Evolutionary conservation across 1,140 invertebrate genomes (phyloP).

Genomic region (Sitobion miscanthi): DNA sequence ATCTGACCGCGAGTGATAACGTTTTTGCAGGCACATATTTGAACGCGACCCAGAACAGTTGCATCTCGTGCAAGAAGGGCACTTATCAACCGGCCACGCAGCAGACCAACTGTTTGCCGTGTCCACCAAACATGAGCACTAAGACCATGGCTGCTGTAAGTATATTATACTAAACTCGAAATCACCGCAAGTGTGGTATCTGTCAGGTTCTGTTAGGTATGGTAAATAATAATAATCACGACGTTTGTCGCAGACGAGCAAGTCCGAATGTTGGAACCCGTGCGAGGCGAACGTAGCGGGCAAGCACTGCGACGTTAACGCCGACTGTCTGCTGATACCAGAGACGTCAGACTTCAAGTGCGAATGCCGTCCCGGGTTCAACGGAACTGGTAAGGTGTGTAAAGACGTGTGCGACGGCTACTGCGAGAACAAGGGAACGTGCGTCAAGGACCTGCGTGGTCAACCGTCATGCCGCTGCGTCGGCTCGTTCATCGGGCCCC

Average conservation of each 20-base stretch:
- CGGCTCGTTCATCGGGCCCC: slow-evolving; percentile 90
- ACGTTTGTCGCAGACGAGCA: slow-evolving; percentile 69
- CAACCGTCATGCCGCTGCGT: slow-evolving; percentile 86
- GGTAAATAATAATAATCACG: slow-evolving; percentile 35
- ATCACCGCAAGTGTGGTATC: background rate
- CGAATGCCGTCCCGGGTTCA: slow-evolving; percentile 92
- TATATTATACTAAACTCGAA: slow-evolving; percentile 57
- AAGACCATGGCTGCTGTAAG: slow-evolving; percentile 79
- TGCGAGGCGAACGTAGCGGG: slow-evolving; percentile 85
- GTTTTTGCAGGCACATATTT: slow-evolving; percentile 76
- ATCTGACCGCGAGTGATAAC: background rate
- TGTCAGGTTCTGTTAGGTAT: background rate
- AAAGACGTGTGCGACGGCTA: slow-evolving; percentile 84
- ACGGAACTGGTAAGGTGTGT: slow-evolving; percentile 83
- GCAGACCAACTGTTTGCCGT: slow-evolving; percentile 85
- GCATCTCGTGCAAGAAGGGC: slow-evolving; percentile 87
- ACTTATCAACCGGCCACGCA: slow-evolving; percentile 92
- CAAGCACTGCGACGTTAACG: slow-evolving; percentile 86
- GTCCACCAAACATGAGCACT: slow-evolving; percentile 92
- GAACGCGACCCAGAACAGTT: slow-evolving; percentile 83
- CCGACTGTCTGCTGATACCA: slow-evolving; percentile 83
- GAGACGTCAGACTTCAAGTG: slow-evolving; percentile 90
- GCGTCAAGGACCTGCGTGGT: slow-evolving; percentile 82
- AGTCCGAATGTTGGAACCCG: slow-evolving; percentile 88
- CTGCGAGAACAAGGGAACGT: slow-evolving; percentile 91